phyloP scores from a whole-genome alignment of 1,140 invertebrate genomes.

The Drosophila takahashii region DNA sequence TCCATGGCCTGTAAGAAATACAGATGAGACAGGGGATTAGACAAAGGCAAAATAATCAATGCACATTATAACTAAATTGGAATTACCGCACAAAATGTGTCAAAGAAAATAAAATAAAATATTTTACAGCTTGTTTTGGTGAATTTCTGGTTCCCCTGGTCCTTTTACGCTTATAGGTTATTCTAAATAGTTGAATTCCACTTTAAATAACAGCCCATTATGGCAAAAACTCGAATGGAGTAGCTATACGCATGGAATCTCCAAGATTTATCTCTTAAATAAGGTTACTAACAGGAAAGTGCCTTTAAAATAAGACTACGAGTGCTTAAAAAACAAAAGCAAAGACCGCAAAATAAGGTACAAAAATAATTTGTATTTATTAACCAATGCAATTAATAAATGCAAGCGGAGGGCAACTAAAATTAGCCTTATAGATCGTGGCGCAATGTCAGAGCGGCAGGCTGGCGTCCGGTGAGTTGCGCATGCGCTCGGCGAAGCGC shows the following conservation, averaged over 20 bases:
- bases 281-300: neutral
- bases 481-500: conserved; percentile 80
- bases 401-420: conserved; percentile 56
- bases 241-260: neutral
- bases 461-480: conserved; percentile 50
- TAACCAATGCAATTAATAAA: conserved; percentile 65
- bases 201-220: too few relatives aligned
- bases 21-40: conserved; percentile 17
- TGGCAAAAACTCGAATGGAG: too few relatives aligned
- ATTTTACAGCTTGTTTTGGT: too few relatives aligned
- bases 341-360: conserved; percentile 52
- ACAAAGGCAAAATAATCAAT: neutral
- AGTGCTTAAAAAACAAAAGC: conserved; percentile 21
- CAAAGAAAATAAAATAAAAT: too few relatives aligned
- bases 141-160: too few relatives aligned
- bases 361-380: conserved; percentile 66
- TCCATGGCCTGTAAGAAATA: conserved; percentile 77
- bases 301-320: neutral
- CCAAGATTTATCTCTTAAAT: neutral
- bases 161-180: too few relatives aligned
- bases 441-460: conserved; percentile 33
- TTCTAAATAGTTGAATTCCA: too few relatives aligned
- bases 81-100: too few relatives aligned
- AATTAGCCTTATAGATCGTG: conserved; percentile 30
- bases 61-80: too few relatives aligned